Percentiles rank a stretch among this genome's conserved stretches.
These are phyloP conservation scores for Drosophila birchii DNA, from an alignment of 2,888 invertebrate genomes.

Conservation along the genomic window DNA sequence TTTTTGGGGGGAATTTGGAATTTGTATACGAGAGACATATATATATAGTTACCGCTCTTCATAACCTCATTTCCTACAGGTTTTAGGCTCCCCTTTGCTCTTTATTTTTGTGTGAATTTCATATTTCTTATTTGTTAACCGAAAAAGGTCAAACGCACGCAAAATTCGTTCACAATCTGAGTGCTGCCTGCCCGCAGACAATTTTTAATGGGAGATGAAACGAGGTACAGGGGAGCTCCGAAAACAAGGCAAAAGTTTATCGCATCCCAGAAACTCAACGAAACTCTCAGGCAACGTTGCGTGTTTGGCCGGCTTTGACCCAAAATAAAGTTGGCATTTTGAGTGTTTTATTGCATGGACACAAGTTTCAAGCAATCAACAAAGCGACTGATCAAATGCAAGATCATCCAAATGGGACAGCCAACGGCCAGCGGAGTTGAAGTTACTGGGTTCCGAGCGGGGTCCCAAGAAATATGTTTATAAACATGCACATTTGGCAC, in stretches of 20 bases:
- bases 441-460: constrained; percentile 20
- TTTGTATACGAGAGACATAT: constrained; percentile 38
- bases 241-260: constrained; percentile 63
- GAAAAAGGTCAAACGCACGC: constrained; percentile 75
- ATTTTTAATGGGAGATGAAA: constrained; percentile 19
- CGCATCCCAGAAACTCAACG: constrained; percentile 43
- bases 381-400: constrained; percentile 80
- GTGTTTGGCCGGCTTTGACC: constrained; percentile 78
- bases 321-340: constrained; percentile 81
- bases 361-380: constrained; percentile 81
- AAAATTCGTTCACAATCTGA: constrained; percentile 65
- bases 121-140: constrained; percentile 39
- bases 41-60: constrained; percentile 5
- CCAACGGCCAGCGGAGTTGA: constrained; percentile 25
- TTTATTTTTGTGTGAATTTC: constrained; percentile 38
- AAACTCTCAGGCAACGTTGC: constrained; percentile 72
- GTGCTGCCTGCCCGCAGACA: constrained; percentile 43
- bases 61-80: constrained; percentile 69
- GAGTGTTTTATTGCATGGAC: constrained; percentile 81
- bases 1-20: constrained; percentile 46
- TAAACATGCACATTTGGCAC: constrained; percentile 81
- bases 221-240: not conserved
- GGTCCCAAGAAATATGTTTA: constrained; percentile 71
- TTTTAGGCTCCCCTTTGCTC: constrained; percentile 45
- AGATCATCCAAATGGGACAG: constrained; percentile 73